Evolutionary conservation across 2,888 invertebrate genomes (phyloP).

Genomic region (Glomeris marginata): DNA sequence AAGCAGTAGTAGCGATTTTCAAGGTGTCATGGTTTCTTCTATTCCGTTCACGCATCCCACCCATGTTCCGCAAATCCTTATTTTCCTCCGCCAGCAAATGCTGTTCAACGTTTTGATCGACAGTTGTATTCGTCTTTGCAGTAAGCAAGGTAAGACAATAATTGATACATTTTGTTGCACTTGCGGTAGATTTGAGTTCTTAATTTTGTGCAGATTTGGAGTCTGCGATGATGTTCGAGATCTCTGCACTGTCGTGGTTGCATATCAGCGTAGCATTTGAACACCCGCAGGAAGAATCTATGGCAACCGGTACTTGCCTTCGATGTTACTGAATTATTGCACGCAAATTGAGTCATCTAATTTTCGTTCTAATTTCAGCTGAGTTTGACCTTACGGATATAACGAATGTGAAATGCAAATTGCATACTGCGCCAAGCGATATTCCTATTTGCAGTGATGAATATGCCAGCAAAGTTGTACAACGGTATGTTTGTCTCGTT

Average conservation of each 20-base stretch:
- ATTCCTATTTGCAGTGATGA: constrained; percentile 34
- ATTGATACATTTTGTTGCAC: not conserved
- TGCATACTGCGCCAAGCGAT: constrained; percentile 44
- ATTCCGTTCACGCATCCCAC: constrained; percentile 89
- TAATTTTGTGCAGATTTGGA: constrained; percentile 43
- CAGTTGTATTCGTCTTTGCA: constrained; percentile 72
- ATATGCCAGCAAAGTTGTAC: constrained; percentile 45
- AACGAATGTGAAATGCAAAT: constrained; percentile 57
- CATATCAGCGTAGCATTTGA: constrained; percentile 81
- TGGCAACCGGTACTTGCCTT: constrained; percentile 49
- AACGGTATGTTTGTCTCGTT: constrained; percentile 38
- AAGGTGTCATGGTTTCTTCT: constrained; percentile 57
- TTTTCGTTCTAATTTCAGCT: constrained; percentile 31
- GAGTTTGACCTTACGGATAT: constrained; percentile 74
- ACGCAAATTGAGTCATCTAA: not conserved
- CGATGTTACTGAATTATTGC: not conserved
- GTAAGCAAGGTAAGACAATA: constrained; percentile 49
- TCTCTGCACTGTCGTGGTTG: constrained; percentile 75
- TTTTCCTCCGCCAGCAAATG: constrained; percentile 71
- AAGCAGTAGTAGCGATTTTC: constrained; percentile 53
- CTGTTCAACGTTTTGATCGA: constrained; percentile 76
- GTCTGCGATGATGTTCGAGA: constrained; percentile 73
- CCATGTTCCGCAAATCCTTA: constrained; percentile 75
- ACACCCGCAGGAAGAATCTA: constrained; percentile 79
- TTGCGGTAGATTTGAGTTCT: constrained; percentile 4